Base-by-base conservation (phyloP, 2,113 vertebrate species). In the Pelmatolapia mariae region DNA sequence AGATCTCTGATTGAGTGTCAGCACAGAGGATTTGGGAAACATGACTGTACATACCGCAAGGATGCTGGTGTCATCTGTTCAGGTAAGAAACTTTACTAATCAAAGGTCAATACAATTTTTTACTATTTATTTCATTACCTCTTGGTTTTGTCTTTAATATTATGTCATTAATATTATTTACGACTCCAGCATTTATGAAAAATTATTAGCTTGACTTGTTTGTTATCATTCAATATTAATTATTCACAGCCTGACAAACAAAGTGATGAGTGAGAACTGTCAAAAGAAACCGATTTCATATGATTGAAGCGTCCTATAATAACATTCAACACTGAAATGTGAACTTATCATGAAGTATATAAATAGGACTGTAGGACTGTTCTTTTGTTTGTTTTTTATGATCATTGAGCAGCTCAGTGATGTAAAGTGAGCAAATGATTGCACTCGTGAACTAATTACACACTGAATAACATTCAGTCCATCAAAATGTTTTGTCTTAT, bases 11-110 rank as follows among this genome's bases (percentile, higher is more conserved):
- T 16, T n/a, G 0, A 11, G 31, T 63, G 59, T 63, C 31, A 36
- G 3, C 33, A 66, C 61, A 38, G 19, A 38, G 33, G 33, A 66
- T 38, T 66, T 38, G 33, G 61, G 31, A 66, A 0, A 2, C 19
- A 66, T 0, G 0, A 11, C 59, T 63, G 59, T 33, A 6, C 8
- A 63, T 29, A 63, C 29, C 2, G 3, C 0, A 1, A 61, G 10
- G 61, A 22, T 12, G 11, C 19, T 22, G 19, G 4, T 40, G 63
- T 40, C 3, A 6, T 40, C 63, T 68, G 63, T 0, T 68, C 63
- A 22, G 63, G 63, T 68, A 3, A 57, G 54, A 57, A 57, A 57
- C 54, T 5, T 57, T 57, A 57, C 12, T 57, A 8, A 57, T 26
- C 12, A 15, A 57, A 57, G 12, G 54, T 26, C 22, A 8, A 15